These are phyloP conservation scores for Peromyscus polionotus DNA, from an alignment of 2,113 vertebrate species.

Conservation along the genomic window DNA sequence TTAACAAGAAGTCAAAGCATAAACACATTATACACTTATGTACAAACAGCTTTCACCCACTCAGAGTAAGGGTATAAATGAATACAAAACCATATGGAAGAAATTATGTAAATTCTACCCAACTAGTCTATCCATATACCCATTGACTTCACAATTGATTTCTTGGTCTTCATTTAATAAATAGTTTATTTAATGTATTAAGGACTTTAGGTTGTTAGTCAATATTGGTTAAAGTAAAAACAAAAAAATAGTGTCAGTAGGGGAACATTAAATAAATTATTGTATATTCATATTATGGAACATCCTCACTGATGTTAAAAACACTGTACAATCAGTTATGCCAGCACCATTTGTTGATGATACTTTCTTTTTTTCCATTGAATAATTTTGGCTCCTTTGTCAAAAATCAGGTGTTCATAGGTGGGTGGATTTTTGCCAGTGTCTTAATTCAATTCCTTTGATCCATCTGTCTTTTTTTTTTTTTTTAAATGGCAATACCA, in stretches of 20 bases:
- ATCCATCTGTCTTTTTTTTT: background rate
- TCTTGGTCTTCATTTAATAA: background rate
- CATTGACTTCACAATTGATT: conserved; percentile 12
- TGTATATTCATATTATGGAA: background rate
- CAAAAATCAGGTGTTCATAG: background rate
- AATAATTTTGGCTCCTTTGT: background rate
- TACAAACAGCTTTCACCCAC: background rate
- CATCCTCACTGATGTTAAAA: background rate
- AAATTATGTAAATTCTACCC: background rate
- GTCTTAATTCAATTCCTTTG: background rate
- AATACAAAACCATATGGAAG: background rate
- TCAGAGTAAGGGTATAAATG: background rate
- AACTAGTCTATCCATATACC: background rate
- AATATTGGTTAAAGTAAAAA: conserved; percentile 28
- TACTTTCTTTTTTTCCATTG: background rate
- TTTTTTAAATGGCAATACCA: background rate
- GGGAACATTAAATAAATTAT: conserved; percentile 59
- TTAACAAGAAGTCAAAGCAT: background rate
- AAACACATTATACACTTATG: background rate
- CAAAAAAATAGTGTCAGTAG: background rate
- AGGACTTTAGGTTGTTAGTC: conserved; percentile 30
- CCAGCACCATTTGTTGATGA: background rate
- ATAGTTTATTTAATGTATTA: background rate
- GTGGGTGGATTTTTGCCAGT: background rate
- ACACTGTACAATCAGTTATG: background rate